These are phyloP conservation scores for Oceanodroma leucorhoa DNA, from an alignment of 2,797 vertebrate species.

Conservation along the genomic window DNA sequence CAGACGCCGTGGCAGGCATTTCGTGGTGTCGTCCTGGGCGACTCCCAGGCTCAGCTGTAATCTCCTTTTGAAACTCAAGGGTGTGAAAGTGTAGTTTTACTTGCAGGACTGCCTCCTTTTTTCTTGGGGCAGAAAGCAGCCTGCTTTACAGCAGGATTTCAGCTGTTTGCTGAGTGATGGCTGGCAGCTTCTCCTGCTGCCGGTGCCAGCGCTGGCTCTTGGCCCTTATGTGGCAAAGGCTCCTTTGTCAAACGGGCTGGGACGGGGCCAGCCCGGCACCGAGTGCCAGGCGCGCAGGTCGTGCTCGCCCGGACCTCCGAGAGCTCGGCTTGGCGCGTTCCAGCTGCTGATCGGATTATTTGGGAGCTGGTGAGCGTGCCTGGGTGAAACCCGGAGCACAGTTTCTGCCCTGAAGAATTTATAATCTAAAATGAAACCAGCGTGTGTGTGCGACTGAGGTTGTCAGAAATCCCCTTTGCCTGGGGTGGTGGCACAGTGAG, in stretches of 20 bases:
- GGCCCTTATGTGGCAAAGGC: neutral
- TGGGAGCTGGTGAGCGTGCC: accelerated
- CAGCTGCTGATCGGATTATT: neutral
- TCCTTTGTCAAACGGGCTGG: neutral
- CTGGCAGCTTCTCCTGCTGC: neutral
- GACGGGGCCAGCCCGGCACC: accelerated
- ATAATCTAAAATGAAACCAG: neutral
- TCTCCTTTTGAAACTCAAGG: neutral
- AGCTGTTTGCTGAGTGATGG: neutral
- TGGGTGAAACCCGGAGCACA: neutral
- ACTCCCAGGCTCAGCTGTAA: neutral
- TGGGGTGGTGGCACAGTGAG: neutral
- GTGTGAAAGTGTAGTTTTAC: neutral
- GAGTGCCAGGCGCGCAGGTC: neutral
- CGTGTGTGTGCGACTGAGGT: accelerated
- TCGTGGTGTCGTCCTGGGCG: neutral
- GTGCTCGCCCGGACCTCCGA: neutral
- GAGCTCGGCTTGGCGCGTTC: accelerated
- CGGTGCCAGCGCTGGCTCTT: accelerated
- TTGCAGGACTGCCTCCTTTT: neutral
- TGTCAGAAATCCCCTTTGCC: neutral
- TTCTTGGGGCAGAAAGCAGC: neutral
- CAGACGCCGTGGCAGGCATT: neutral
- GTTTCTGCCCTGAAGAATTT: neutral
- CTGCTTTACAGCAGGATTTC: neutral